Conservation (phyloP, 2,113 vertebrate genomes). For the Brachyhypopomus gauderio region DNA sequence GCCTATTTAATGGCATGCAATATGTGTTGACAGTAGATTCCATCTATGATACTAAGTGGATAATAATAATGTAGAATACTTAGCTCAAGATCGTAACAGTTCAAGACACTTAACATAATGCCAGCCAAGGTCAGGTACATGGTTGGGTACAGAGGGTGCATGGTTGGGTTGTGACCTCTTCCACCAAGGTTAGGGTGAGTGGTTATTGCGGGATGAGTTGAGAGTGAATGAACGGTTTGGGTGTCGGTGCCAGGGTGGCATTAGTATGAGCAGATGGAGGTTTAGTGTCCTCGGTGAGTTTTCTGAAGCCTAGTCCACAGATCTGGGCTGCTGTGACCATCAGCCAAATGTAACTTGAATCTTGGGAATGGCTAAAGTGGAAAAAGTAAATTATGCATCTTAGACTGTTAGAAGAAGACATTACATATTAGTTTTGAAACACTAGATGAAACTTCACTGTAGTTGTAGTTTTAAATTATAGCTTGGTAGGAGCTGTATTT, state of each 20-base stretch:
- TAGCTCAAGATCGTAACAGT: too few species aligned
- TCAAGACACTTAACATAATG: too few species aligned
- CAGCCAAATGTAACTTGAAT: slow-evolving; percentile 50
- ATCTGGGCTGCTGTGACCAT: slow-evolving; percentile 1
- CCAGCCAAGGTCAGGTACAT: not conserved
- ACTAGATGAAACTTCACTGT: not conserved
- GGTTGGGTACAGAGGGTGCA: not conserved
- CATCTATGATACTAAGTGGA: not conserved
- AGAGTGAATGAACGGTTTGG: slow-evolving; percentile 9
- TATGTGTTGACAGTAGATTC: not conserved
- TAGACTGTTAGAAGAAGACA: not conserved
- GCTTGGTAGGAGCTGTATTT: too few species aligned
- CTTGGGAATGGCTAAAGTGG: not conserved
- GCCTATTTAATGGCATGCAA: not conserved
- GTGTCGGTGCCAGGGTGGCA: not conserved
- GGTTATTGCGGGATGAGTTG: not conserved
- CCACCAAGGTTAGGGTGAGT: not conserved
- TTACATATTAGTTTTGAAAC: too few species aligned
- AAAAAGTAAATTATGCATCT: not conserved
- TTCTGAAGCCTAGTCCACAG: slow-evolving; percentile 59
- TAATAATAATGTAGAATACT: not conserved
- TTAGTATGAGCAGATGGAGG: slow-evolving; percentile 71
- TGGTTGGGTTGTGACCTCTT: not conserved
- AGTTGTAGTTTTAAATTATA: not conserved
- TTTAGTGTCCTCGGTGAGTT: slow-evolving; percentile 64